Percentiles rank a stretch among this genome's conserved stretches.
Evolutionary conservation across 53 echinoderm and acorn worm species (phyloP).

Genomic region (Arbacia lixula): DNA sequence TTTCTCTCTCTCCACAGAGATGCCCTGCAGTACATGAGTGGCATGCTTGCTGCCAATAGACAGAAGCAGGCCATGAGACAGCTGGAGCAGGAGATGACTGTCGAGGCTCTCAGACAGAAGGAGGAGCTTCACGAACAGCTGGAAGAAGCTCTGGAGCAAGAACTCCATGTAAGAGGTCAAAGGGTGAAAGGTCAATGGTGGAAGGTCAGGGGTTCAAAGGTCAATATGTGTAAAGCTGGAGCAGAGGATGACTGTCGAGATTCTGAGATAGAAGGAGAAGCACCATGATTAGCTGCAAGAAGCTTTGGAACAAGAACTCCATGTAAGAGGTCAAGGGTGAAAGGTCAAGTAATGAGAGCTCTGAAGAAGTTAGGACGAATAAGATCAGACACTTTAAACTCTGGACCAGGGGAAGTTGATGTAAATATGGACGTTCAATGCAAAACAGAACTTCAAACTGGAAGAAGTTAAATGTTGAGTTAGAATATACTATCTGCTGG

Average conservation of each 20-base stretch:
- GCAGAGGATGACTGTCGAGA: conserved; percentile 82
- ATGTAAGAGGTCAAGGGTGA: no score
- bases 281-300: conserved; percentile 74
- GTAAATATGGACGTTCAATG: no score
- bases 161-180: conserved; percentile 73
- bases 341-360: no score
- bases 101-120: conserved; percentile 83
- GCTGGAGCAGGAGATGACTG: conserved; percentile 93
- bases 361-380: no score
- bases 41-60: conserved; percentile 74
- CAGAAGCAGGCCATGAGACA: conserved; percentile 88
- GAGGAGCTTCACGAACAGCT: conserved; percentile 85
- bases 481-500: no score
- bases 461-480: no score
- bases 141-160: conserved; percentile 84
- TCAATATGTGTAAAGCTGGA: conserved; percentile 62
- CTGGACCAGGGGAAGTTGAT: no score
- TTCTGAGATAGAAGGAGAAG: conserved; percentile 76
- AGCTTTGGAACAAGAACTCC: conserved; percentile 77
- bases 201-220: background rate
- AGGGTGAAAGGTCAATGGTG: background rate
- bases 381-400: no score
- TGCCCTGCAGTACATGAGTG: conserved; percentile 74
- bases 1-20: conserved; percentile 44
- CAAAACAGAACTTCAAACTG: no score